Conservation (phyloP, 64 coral and sea anemone genomes). For the Actinia tenebrosa region DNA sequence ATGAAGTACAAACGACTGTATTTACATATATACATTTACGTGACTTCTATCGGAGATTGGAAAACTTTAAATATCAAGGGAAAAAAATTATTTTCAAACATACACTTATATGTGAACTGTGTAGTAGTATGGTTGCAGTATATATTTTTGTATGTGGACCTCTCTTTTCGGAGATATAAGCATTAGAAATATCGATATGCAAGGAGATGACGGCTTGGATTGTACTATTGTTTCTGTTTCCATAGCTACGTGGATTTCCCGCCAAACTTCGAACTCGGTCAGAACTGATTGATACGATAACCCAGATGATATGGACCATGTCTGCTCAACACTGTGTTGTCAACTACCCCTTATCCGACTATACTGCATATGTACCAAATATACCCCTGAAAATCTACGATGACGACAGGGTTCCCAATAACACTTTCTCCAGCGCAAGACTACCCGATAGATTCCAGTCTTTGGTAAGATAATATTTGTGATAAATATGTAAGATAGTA, state of each 20-base stretch:
- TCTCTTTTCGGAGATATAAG: no score
- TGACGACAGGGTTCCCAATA: conserved; percentile 29
- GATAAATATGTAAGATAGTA: neutral
- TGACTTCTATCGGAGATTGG: no score
- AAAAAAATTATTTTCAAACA: no score
- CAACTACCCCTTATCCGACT: conserved; percentile 43
- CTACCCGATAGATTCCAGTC: conserved; percentile 28
- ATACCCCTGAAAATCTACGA: conserved; percentile 58
- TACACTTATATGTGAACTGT: no score
- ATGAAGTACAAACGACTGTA: no score
- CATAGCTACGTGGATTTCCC: conserved; percentile 53
- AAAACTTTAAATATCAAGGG: no score
- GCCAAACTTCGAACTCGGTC: conserved; percentile 25
- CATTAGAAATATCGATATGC: no score
- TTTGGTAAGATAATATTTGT: neutral
- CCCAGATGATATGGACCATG: conserved; percentile 42
- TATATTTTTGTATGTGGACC: no score
- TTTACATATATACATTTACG: no score
- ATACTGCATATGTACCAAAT: conserved; percentile 45
- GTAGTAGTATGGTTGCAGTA: no score
- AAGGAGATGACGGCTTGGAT: no score
- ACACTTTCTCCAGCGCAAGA: conserved; percentile 1
- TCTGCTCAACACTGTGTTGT: conserved; percentile 27
- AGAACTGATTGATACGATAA: conserved; percentile 34
- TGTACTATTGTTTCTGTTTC: neutral